Base-by-base conservation (phyloP, 2,888 invertebrate species). In the Mythimna lalbum region DNA sequence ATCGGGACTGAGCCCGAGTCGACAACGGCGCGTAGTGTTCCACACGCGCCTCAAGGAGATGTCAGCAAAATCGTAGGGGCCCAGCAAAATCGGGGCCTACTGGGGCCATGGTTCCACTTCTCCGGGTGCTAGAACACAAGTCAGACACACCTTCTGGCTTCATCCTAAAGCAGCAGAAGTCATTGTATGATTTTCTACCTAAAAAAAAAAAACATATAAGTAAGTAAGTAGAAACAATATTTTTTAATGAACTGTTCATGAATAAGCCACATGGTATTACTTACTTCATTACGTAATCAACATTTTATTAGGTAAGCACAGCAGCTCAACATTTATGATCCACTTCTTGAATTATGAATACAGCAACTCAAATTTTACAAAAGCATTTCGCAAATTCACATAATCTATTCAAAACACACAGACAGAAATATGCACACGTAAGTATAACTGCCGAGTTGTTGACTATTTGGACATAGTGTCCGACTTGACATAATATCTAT, bases 381-480 rank as follows among this genome's bases (percentile, higher is more conserved):
- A 50, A 52, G n/a, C 7, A 76, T 69, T 73, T 43, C 53, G 17
- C 12, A 65, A 73, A 23, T 43, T 57, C 6, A 70, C 62, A 33
- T 14, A 49, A 23, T 12, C 39, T n/a, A 61, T 75, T 75, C 27
- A 76, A 69, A 68, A 73, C 27, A 55, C 36, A 71, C 10, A 21
- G 6, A 60, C 6, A 63, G 5, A 73, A 61, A 72, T 27, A 0
- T 33, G 49, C 60, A 75, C 61, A 53, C 23, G 17, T 23, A 33
- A 27, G 12, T 33, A 33, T 49, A 60, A 9, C 7, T 57, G 65
- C 57, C 70, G 55, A 74, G 39, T 39, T 14, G 12, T 12, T 14
- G 12, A 39, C 39, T 7, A 33, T 33, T 33, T 9, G 33, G 33
- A 33, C 33, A 33, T 9, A 9, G 33, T 33, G 9, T 33, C 33